These are phyloP conservation scores for Ciconia nigra DNA, from an alignment of 2,797 vertebrate genomes.

Conservation along the genomic window DNA sequence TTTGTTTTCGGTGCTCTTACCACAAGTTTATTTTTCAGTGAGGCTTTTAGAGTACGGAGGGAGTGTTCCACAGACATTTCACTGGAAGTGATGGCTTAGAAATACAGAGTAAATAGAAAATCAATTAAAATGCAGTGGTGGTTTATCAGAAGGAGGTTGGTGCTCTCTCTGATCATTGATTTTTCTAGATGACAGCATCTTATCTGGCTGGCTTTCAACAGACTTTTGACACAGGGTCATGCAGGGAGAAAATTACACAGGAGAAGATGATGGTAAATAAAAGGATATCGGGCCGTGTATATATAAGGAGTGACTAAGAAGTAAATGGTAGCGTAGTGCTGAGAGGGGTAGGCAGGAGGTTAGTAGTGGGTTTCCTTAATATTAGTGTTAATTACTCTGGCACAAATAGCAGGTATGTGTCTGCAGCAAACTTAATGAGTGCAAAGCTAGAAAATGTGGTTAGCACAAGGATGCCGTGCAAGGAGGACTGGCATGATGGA, in stretches of 20 bases:
- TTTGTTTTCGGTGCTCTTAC: neutral
- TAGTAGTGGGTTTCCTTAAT: neutral
- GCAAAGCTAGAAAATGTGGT: neutral
- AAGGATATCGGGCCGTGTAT: fast-evolving
- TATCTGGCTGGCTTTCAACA: neutral
- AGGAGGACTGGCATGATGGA: neutral
- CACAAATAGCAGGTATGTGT: neutral
- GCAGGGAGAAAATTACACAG: neutral
- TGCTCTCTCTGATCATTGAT: neutral
- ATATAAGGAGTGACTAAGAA: neutral
- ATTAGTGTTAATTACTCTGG: neutral
- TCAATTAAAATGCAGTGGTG: neutral
- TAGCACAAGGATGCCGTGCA: neutral
- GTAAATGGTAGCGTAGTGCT: neutral
- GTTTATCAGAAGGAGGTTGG: neutral
- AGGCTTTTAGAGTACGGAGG: neutral
- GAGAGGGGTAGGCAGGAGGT: neutral
- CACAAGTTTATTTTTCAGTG: neutral
- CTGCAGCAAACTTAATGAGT: neutral
- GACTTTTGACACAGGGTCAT: neutral
- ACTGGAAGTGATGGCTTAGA: neutral
- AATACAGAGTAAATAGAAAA: neutral
- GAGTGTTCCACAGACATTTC: neutral
- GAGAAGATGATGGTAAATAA: neutral
- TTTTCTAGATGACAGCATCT: neutral